Evolutionary conservation across 2,888 invertebrate genomes (phyloP).

Genomic region (Masnerella sp.): DNA sequence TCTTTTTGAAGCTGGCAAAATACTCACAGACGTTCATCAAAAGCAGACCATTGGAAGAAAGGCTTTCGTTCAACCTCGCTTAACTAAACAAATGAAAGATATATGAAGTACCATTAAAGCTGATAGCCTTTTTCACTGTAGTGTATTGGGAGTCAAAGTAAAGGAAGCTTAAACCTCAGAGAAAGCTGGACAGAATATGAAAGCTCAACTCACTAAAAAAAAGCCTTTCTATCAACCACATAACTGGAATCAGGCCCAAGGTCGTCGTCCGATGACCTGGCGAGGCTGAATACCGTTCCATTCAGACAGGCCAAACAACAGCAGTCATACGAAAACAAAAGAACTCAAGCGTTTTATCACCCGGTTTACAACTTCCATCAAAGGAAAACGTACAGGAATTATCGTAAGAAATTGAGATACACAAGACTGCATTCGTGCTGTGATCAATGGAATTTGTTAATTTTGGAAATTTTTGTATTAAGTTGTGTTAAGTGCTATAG

Average conservation of each 20-base stretch:
- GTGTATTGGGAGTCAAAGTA: neutral
- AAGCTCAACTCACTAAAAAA: neutral
- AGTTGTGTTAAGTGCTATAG: no score
- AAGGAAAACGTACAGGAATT: no score
- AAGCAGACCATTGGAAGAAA: slow-evolving; percentile 13
- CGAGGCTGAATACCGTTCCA: no score
- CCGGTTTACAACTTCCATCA: no score
- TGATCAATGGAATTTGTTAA: no score
- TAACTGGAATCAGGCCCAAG: slow-evolving; percentile 21
- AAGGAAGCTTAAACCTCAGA: slow-evolving; percentile 17
- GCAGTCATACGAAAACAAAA: no score
- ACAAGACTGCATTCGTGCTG: no score
- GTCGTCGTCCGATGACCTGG: slow-evolving; percentile 16
- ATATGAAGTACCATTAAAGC: neutral
- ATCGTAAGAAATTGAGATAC: no score
- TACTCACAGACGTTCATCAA: slow-evolving; percentile 1
- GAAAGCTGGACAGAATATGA: slow-evolving; percentile 7
- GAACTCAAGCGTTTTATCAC: no score
- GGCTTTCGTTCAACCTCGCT: slow-evolving; percentile 17
- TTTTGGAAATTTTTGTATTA: no score
- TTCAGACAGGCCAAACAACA: no score
- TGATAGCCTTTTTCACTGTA: neutral
- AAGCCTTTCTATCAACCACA: neutral
- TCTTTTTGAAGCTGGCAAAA: slow-evolving; percentile 16
- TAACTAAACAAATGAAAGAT: slow-evolving; percentile 11